Evolutionary conservation across 2,797 vertebrate genomes (phyloP).

Genomic region (Diglossa cyanea): DNA sequence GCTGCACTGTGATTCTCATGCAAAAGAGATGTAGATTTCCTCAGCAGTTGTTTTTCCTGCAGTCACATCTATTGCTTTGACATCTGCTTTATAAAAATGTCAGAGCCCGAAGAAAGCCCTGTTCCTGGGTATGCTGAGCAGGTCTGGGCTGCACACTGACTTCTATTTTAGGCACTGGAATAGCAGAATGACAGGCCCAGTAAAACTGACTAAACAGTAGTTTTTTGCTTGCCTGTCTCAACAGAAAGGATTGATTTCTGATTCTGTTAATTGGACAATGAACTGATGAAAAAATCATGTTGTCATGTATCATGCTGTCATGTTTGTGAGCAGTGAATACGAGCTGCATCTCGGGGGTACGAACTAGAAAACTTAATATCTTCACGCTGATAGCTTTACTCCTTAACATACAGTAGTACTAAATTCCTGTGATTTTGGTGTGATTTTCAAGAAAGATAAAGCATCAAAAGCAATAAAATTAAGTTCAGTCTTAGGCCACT

Average conservation of each 20-base stretch:
- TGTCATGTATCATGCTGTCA: background rate
- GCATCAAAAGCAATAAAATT: background rate
- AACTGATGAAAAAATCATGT: background rate
- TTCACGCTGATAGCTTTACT: background rate
- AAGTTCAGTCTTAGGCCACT: background rate
- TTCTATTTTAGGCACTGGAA: background rate
- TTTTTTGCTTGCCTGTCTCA: background rate
- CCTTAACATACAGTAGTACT: background rate
- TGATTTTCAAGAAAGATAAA: background rate
- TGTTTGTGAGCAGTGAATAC: background rate
- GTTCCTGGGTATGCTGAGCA: background rate
- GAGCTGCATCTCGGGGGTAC: background rate
- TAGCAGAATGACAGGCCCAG: background rate
- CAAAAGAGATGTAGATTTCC: background rate
- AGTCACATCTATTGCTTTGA: background rate
- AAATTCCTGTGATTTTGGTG: background rate
- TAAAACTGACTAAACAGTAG: background rate
- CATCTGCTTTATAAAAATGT: constrained; percentile 26
- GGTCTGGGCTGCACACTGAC: background rate
- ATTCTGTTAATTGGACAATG: constrained; percentile 18
- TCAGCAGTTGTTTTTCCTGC: background rate
- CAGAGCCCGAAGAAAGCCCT: background rate
- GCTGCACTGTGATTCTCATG: background rate
- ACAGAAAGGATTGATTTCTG: background rate
- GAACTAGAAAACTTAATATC: background rate